These are phyloP conservation scores for Dendrophyllia cribrosa DNA, from an alignment of 64 coral and sea anemone species.

Conservation along the genomic window DNA sequence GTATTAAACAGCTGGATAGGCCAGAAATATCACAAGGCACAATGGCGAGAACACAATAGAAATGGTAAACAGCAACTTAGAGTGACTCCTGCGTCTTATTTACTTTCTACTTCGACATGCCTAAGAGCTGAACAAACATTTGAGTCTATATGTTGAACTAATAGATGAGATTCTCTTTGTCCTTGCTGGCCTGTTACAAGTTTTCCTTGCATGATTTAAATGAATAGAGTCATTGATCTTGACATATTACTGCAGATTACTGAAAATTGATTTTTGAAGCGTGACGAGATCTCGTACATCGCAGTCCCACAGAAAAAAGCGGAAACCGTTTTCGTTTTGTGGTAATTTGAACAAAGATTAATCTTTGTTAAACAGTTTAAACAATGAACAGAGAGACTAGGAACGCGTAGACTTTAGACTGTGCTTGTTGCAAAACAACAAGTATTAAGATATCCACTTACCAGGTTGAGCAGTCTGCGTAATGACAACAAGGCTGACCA, in stretches of 20 bases:
- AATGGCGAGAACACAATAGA: constrained; percentile 8
- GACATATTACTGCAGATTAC: constrained; percentile 47
- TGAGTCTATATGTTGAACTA: background rate
- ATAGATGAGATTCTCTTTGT: background rate
- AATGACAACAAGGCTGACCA: constrained; percentile 26
- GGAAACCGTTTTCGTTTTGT: constrained; percentile 25
- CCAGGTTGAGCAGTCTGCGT: constrained; percentile 38
- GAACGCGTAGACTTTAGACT: background rate
- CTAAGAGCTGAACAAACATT: constrained; percentile 55
- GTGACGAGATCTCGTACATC: constrained; percentile 43
- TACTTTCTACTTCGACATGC: constrained; percentile 7
- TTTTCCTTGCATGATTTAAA: constrained; percentile 24
- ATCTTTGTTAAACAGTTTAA: constrained; percentile 14
- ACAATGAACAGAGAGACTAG: background rate
- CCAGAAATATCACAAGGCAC: constrained; percentile 30
- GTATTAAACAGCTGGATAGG: constrained; percentile 33
- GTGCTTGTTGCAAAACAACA: constrained; percentile 35
- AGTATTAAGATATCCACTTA: constrained; percentile 52
- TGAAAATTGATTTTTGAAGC: constrained; percentile 49
- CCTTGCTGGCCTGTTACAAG: background rate
- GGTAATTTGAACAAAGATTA: constrained; percentile 23
- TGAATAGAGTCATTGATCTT: constrained; percentile 52
- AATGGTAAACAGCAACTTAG: constrained; percentile 31
- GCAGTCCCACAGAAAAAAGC: background rate
- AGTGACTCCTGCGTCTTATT: constrained; percentile 3